phyloP scores from a whole-genome alignment of 2,888 invertebrate genomes.

The Rambutsinella grinnellia region DNA sequence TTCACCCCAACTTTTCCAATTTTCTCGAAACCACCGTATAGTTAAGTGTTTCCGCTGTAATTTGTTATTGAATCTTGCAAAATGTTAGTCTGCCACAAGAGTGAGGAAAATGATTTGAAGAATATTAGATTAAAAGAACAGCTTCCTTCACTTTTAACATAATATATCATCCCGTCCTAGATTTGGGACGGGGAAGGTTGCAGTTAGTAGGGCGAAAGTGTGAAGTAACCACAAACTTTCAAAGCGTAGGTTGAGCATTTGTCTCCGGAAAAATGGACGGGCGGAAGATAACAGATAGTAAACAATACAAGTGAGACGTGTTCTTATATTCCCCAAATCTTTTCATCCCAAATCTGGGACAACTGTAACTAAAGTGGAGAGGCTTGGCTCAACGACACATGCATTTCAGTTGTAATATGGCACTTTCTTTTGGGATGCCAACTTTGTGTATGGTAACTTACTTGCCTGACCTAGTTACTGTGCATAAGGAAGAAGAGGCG shows the following conservation, averaged over 20 bases:
- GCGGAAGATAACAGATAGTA: neutral
- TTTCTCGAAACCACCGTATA: too few relatives aligned
- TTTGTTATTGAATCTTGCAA: slow-evolving; percentile 11
- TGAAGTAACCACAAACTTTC: neutral
- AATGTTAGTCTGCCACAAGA: slow-evolving; percentile 7
- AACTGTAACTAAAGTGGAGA: neutral
- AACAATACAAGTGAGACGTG: neutral
- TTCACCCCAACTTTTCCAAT: too few relatives aligned
- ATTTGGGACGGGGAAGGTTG: slow-evolving; percentile 16
- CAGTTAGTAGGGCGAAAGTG: neutral
- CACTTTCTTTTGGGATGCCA: slow-evolving; percentile 14
- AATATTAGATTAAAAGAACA: slow-evolving; percentile 20
- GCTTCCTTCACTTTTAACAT: neutral
- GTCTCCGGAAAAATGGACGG: neutral
- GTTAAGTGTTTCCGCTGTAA: too few relatives aligned
- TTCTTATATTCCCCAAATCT: neutral
- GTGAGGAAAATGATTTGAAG: slow-evolving; percentile 21
- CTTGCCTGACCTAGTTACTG: slow-evolving; percentile 25
- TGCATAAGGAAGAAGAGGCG: neutral
- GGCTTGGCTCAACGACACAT: too few relatives aligned
- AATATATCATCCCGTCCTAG: slow-evolving; percentile 22
- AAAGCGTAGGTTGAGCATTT: neutral
- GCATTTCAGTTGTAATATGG: too few relatives aligned
- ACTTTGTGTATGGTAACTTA: slow-evolving; percentile 20
- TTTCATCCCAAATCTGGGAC: neutral